Evolutionary conservation across 2,888 invertebrate species (phyloP), one percentile per base, ranked within the genome.

Genomic region (Macrophya alboannulata): DNA sequence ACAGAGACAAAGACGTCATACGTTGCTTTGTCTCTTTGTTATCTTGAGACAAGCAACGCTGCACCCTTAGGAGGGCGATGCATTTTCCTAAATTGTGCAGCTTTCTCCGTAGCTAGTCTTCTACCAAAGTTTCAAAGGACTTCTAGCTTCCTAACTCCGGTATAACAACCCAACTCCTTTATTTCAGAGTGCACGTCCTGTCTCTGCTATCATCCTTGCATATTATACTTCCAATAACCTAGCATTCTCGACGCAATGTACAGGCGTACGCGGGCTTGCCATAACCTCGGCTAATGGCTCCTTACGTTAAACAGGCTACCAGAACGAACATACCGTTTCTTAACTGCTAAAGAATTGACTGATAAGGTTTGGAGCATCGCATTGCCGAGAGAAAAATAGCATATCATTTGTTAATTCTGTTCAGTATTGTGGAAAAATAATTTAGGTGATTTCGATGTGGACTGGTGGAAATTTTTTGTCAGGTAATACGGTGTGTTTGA

Each of bases 201-300:
- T 21, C n/a, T 31, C 31, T 31, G 81, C 59, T 40, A 62, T 43
- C 37, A 77, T 77, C 77, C 77, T 55, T 51, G 77, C 37, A 81
- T 81, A 62, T 81, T 62, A 62, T 81, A 43, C 81, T 81, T 62
- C 21, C 62, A 81, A 81, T 81, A 81, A 62, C 81, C 62, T 43
- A n/a, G 59, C 25, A 81, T 81, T 81, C 59, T 81, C 43, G 25
- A 81, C 43, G 25, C 51, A 77, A 51, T 51, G 51, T 74, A 21
- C 72, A 45, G 15, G 51, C 77, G 55, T 55, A 81, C 81, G 43
- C 37, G 62, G 21, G 17, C 81, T 81, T 59, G 40, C 81, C 81
- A 81, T 81, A 81, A 81, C 62, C 81, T 6, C 17, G 62, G 59
- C 21, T 81, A 59, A 81, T 81, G 81, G 51, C 51, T 81, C 40